A percentile compares a stretch with the other conserved stretches of the same genome.
Evolutionary conservation across 2,797 vertebrate genomes (phyloP).

Genomic region (Pristis pectinata): DNA sequence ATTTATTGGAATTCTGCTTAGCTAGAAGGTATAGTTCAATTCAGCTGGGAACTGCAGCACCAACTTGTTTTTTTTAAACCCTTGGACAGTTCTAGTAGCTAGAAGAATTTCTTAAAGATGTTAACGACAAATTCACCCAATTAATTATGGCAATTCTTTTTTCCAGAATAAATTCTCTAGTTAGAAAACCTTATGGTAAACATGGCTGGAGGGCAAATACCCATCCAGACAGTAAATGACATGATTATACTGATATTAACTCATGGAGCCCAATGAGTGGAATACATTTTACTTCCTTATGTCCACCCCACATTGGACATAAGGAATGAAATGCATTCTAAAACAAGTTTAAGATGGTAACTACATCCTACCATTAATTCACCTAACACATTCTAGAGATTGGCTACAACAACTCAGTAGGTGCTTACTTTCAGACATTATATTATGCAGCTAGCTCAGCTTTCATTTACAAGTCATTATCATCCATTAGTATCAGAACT

Average conservation of each 20-base stretch:
- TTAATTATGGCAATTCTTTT: not conserved
- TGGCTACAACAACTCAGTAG: not conserved
- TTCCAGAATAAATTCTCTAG: not conserved
- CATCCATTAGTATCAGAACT: not conserved
- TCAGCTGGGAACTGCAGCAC: not conserved
- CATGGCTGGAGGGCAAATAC: not conserved
- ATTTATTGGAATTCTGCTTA: not conserved
- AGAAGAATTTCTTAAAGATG: not conserved
- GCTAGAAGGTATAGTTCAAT: not conserved
- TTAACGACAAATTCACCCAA: not conserved
- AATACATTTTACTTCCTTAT: not conserved
- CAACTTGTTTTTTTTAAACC: not conserved
- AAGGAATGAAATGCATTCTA: not conserved
- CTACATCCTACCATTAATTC: too few species aligned
- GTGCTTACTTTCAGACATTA: not conserved
- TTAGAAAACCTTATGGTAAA: not conserved
- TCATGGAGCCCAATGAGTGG: not conserved
- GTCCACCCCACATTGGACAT: not conserved
- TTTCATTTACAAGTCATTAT: not conserved
- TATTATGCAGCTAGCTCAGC: not conserved
- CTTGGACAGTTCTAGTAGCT: not conserved
- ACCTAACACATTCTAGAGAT: not conserved
- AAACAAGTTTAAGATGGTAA: not conserved
- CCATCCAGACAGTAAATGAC: not conserved
- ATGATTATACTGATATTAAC: not conserved